phyloP scores from a whole-genome alignment of 2,113 vertebrate species.

The Parus major region DNA sequence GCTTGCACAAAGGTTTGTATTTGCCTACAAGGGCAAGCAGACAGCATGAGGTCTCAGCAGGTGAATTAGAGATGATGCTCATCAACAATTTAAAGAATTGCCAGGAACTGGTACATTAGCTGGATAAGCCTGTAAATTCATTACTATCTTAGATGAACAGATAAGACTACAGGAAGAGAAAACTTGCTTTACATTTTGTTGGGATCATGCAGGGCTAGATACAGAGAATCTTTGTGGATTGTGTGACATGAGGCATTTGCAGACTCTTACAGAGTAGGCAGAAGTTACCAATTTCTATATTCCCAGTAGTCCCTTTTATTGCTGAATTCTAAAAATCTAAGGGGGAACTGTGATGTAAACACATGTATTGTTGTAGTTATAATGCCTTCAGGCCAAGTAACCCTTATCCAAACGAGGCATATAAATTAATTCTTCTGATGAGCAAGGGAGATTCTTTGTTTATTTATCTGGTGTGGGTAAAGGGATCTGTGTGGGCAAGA shows the following conservation, averaged over 20 bases:
- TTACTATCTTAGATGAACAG: background rate
- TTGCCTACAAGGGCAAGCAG: background rate
- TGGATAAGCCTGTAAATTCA: background rate
- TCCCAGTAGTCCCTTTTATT: constrained; percentile 48
- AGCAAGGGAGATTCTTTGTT: background rate
- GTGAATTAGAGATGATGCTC: background rate
- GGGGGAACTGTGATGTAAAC: background rate
- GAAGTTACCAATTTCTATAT: background rate
- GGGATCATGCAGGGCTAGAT: background rate
- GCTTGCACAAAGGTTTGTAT: background rate
- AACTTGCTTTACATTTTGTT: background rate
- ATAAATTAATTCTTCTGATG: background rate
- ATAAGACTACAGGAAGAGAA: background rate
- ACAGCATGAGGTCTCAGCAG: background rate
- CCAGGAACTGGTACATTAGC: background rate
- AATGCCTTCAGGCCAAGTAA: background rate
- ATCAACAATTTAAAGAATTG: background rate
- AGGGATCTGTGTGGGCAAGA: background rate
- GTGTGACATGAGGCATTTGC: background rate
- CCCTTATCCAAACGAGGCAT: background rate
- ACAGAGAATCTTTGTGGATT: background rate
- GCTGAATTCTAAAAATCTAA: background rate
- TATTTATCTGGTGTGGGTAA: background rate
- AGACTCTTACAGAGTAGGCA: background rate
- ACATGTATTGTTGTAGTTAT: background rate